Percentiles rank a stretch among this genome's conserved stretches.
Evolutionary conservation across 2,888 invertebrate species (phyloP).

Genomic region (Heteropelma amictum): DNA sequence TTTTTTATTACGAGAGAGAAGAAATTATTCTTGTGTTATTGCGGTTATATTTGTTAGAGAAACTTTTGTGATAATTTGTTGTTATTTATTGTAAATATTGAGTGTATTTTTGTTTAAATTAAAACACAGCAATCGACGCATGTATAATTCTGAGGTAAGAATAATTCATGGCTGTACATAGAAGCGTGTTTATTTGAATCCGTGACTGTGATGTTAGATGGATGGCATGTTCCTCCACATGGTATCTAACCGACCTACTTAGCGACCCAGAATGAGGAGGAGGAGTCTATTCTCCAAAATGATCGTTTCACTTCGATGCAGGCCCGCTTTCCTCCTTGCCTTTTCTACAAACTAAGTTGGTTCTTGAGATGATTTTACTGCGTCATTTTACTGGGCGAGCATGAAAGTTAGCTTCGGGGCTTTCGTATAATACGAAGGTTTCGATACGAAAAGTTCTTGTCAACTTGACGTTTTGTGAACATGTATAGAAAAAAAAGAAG

Average conservation of each 20-base stretch:
- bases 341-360: slow-evolving; percentile 3
- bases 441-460: not conserved
- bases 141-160: not conserved
- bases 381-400: too few relatives aligned
- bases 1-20: too few relatives aligned
- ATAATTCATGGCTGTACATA: not conserved
- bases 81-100: too few relatives aligned
- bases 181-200: not conserved
- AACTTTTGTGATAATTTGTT: too few relatives aligned
- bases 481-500: not conserved
- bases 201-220: slow-evolving; percentile 2
- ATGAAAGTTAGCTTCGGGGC: not conserved
- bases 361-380: not conserved
- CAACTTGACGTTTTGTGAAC: not conserved
- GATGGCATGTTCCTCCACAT: slow-evolving; percentile 57
- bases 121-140: not conserved
- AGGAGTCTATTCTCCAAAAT: slow-evolving; percentile 59
- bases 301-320: slow-evolving; percentile 53
- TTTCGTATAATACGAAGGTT: not conserved
- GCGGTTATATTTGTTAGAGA: too few relatives aligned
- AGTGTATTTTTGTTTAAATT: too few relatives aligned
- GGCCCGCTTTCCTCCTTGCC: slow-evolving; percentile 2
- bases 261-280: slow-evolving; percentile 61
- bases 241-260: slow-evolving; percentile 70
- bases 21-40: too few relatives aligned